phyloP scores from a whole-genome alignment of 2,113 vertebrate genomes.

The Pseudopodoces humilis region DNA sequence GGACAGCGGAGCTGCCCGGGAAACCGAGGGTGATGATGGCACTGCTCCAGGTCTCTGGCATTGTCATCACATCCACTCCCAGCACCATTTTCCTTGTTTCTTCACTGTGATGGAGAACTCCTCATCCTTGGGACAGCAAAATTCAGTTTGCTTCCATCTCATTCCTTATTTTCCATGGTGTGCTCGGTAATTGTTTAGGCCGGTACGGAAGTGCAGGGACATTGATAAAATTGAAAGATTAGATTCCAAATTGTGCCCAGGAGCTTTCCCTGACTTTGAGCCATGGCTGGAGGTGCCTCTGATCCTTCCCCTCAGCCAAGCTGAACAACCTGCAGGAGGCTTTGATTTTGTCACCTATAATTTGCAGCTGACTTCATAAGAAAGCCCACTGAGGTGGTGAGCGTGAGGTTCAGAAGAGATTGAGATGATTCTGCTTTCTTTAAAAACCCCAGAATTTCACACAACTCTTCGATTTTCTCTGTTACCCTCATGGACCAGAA shows the following conservation, averaged over 20 bases:
- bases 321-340: background rate
- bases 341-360: background rate
- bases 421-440: background rate
- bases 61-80: background rate
- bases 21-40: background rate
- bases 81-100: fast-evolving
- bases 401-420: background rate
- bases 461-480: fast-evolving
- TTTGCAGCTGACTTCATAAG: background rate
- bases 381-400: background rate
- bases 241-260: background rate
- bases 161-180: background rate
- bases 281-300: background rate
- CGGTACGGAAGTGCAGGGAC: background rate
- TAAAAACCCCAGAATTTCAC: background rate
- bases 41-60: background rate
- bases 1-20: background rate
- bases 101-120: background rate
- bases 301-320: background rate
- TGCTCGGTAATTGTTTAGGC: fast-evolving
- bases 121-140: background rate
- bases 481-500: background rate
- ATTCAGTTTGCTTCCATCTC: background rate
- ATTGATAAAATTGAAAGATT: background rate
- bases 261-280: background rate